Base-by-base conservation (phyloP, 2,113 vertebrate species). In the Mormyrus iriodes region DNA sequence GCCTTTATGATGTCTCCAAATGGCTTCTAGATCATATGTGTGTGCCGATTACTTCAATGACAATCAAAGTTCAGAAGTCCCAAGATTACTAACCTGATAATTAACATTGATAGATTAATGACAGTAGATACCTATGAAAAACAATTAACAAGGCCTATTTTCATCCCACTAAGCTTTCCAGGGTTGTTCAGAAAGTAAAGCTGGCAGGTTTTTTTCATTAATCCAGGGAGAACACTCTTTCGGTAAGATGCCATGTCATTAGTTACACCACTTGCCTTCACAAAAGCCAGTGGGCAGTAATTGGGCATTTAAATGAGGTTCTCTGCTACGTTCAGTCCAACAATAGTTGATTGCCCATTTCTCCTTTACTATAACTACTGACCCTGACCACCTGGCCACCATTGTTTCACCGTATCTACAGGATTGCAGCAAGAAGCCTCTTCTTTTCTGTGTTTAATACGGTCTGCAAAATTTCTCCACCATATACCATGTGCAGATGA, bases 301-400 rank as follows among this genome's bases (percentile, higher is more conserved):
- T 95, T 96, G 94, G 92, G 92, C 93, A 93, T 94, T 93, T 94
- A 94, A 84, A 95, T 93, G 88, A 92, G 94, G 94, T 95, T 91
- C 91, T 91, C 90, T 93, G 94, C 95, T 93, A 93, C 94, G 93
- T 95, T 96, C 95, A 92, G 93, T 95, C 93, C 93, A 92, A 93
- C 92, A 93, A 95, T 95, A 95, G 93, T 88, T 83, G 93, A 92
- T 90, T 93, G 93, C 91, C 91, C 93, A 93, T 95, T 94, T 91
- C 91, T 91, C 92, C 88, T 90, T 92, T 94, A 92, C 88, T 90
- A 92, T 91, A 90, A 89, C 90, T 88, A 19, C 7, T 35, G 82
- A 84, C 82, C 82, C 82, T 46, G 42, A 86, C 46, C 27, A 31
- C 48, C 12, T n/a, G 49, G 76, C 6, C 13, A 42, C 35, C 73